A percentile compares a stretch with the other conserved stretches of the same genome.
Conservation (phyloP, 1,140 invertebrate genomes). For the Panagrolaimus sp. region DNA sequence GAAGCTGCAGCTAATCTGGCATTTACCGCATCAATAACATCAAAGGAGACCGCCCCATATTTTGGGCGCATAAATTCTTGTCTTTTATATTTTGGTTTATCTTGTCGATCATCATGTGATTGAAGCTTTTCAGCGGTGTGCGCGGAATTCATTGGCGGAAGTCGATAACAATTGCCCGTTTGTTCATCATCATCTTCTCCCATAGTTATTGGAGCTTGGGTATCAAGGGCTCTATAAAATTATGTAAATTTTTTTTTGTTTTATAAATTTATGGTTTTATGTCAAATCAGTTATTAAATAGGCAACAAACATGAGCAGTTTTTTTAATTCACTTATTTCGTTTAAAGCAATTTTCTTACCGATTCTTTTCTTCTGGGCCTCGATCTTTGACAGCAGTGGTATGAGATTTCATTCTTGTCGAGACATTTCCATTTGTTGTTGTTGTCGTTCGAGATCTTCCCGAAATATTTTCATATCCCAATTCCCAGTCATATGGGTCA, state of each 20-base stretch:
- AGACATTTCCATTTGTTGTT: slow-evolving; percentile 49
- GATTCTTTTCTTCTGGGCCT: slow-evolving; percentile 27
- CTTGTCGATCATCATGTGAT: slow-evolving; percentile 31
- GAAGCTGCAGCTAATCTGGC: slow-evolving; percentile 51
- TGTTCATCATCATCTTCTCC: slow-evolving; percentile 59
- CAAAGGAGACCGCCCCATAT: slow-evolving; percentile 55
- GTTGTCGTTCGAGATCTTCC: slow-evolving; percentile 26
- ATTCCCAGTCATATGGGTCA: slow-evolving; percentile 55
- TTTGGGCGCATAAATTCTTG: slow-evolving; percentile 59
- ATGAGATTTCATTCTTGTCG: slow-evolving; percentile 55
- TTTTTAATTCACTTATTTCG: too few relatives aligned
- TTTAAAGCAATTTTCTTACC: too few relatives aligned
- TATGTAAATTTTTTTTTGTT: slow-evolving; percentile 4
- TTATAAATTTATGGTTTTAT: slow-evolving; percentile 12
- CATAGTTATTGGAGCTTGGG: slow-evolving; percentile 57
- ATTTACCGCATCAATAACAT: slow-evolving; percentile 58
- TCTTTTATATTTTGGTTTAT: slow-evolving; percentile 58
- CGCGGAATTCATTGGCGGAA: slow-evolving; percentile 21
- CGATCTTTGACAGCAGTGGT: slow-evolving; percentile 55
- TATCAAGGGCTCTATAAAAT: slow-evolving; percentile 48
- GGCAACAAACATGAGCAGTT: too few relatives aligned
- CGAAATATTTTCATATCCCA: slow-evolving; percentile 56
- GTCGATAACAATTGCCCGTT: slow-evolving; percentile 44
- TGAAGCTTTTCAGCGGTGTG: neutral
- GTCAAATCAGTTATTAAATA: slow-evolving; percentile 24